phyloP scores from a whole-genome alignment of 2,113 vertebrate species.

The Athene noctua region DNA sequence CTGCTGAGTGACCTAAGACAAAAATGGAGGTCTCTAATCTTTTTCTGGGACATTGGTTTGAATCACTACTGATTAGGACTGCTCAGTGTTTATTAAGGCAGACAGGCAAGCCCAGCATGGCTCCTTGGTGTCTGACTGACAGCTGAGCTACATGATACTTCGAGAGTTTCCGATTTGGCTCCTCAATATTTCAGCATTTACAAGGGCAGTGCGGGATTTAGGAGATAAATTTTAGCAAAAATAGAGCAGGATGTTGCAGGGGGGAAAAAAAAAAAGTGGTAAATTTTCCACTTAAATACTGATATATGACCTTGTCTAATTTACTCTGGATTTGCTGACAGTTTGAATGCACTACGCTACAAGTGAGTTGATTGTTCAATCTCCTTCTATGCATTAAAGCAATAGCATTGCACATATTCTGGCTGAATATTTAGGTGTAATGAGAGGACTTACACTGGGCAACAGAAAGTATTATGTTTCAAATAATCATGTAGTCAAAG shows the following conservation, averaged over 20 bases:
- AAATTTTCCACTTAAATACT: neutral
- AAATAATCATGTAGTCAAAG: neutral
- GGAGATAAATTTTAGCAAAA: neutral
- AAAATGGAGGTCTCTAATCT: neutral
- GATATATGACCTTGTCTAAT: conserved; percentile 4
- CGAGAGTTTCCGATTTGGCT: neutral
- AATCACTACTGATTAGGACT: neutral
- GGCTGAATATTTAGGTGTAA: neutral
- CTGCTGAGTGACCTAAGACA: neutral
- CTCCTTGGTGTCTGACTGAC: neutral
- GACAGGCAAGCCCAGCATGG: neutral
- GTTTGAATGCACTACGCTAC: neutral
- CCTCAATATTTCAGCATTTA: neutral
- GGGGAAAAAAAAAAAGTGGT: neutral
- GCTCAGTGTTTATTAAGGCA: neutral
- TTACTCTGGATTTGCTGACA: conserved; percentile 2
- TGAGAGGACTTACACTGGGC: neutral
- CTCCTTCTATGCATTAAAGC: neutral
- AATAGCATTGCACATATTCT: neutral
- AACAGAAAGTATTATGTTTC: neutral
- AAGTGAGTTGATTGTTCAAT: neutral
- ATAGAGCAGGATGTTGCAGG: neutral
- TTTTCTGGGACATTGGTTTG: neutral
- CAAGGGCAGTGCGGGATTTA: neutral
- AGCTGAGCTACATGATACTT: neutral